Percentiles rank a stretch among this genome's conserved stretches.
These are phyloP conservation scores for Frankliniella fusca DNA, from an alignment of 2,888 invertebrate genomes.

Conservation along the genomic window DNA sequence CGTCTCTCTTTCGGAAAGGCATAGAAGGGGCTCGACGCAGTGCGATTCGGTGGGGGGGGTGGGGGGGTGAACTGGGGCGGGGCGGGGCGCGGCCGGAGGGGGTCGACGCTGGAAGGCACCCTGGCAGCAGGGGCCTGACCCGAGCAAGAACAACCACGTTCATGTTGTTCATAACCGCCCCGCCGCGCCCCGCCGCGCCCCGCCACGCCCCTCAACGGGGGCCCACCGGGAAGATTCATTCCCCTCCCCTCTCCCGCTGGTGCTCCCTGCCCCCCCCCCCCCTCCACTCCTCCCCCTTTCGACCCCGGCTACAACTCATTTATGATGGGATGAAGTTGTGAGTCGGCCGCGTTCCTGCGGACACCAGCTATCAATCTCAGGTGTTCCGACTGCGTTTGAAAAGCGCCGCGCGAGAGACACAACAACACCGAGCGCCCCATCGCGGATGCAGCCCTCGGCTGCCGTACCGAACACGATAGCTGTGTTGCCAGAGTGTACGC, in stretches of 20 bases:
- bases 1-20: neutral
- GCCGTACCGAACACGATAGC: no score
- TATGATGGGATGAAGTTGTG: slow-evolving; percentile 26
- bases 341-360: slow-evolving; percentile 23
- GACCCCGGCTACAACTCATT: slow-evolving; percentile 18
- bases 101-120: no score
- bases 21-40: neutral
- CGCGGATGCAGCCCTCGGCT: no score
- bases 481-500: no score
- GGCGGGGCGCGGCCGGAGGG: neutral
- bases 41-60: neutral
- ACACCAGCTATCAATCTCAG: slow-evolving; percentile 24
- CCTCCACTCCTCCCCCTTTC: neutral
- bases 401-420: no score
- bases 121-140: neutral
- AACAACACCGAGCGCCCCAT: no score
- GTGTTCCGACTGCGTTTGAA: neutral
- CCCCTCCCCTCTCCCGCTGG: neutral
- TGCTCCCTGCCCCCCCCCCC: neutral
- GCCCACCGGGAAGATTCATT: slow-evolving; percentile 10
- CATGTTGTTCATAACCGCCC: neutral
- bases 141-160: neutral
- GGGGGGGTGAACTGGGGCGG: neutral
- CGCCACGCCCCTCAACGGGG: neutral
- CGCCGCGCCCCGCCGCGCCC: neutral